Base-by-base conservation (phyloP, 2,888 invertebrate species). In the Lissonota sp. region DNA sequence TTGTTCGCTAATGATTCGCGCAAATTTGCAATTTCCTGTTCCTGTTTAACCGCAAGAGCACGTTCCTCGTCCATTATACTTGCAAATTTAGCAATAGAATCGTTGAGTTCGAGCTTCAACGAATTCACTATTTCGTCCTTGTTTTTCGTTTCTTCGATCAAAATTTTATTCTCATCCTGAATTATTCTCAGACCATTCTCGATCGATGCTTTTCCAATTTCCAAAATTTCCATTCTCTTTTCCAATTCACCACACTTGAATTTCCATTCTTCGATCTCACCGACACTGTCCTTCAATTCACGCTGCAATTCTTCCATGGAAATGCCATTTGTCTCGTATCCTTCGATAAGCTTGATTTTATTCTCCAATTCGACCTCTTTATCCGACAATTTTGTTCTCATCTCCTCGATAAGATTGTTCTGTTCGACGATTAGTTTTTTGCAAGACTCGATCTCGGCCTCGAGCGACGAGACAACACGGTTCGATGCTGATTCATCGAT, bases 341-440 rank as follows among this genome's bases (percentile, higher is more conserved):
- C 86, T 3, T 55, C 12, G 5, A 90, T 85, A 67, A 84, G 86
- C 86, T 94, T 94, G 81, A 94, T 94, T 79, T 93, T 93, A 16
- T 66, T 62, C 57, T 87, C 87, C 2, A 92, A 78, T 64, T 91
- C 90, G 14, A 84, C 84, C 44, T 92, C 90, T 58, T 89, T 90
- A 0, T 86, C 94, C 69, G 94, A 91, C 81, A 96, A 91, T 82
- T 93, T 94, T 57, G 93, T 93, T 80, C 95, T 95, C 83, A 96
- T 90, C 40, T 94, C 93, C 57, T 94, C 93, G 4, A 94, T 90
- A 82, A 93, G 91, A 7, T 90, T 90, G 85, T 95, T 95, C 84
- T 96, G 94, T 79, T 95, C 94, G 79, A 94, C 94, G 66, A 96
- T 95, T 0, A 95, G 94, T 85, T 94, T 94, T 8, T 90, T 91